These are phyloP conservation scores for Drosophila aldrichi DNA, from an alignment of 2,888 invertebrate genomes.

Conservation along the genomic window DNA sequence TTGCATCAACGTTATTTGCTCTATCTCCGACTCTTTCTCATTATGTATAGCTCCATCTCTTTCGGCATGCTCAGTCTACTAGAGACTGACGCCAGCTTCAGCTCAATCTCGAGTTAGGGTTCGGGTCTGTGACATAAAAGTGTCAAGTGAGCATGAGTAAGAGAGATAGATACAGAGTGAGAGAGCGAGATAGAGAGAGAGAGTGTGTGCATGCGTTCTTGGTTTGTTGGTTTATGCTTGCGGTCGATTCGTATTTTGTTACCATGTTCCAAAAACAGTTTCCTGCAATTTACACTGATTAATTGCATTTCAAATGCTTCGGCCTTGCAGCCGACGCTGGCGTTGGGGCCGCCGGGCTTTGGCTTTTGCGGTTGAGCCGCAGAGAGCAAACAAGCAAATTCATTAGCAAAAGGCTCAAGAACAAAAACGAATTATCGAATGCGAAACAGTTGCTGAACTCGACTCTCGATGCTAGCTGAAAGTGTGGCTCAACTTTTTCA, in stretches of 20 bases:
- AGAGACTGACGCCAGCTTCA: neutral
- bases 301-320: slow-evolving; percentile 75
- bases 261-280: slow-evolving; percentile 45
- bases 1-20: slow-evolving; percentile 73
- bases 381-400: slow-evolving; percentile 66
- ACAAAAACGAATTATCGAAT: slow-evolving; percentile 51
- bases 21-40: slow-evolving; percentile 11
- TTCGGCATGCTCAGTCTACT: neutral
- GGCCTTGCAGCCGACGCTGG: slow-evolving; percentile 27
- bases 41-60: neutral
- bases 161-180: neutral
- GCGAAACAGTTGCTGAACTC: slow-evolving; percentile 22
- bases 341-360: neutral
- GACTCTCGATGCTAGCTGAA: slow-evolving; percentile 22
- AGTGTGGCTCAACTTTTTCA: slow-evolving; percentile 70
- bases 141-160: slow-evolving; percentile 42
- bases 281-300: slow-evolving; percentile 66
- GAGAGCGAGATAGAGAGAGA: neutral
- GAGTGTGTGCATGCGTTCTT: slow-evolving; percentile 7
- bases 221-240: slow-evolving; percentile 36
- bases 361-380: slow-evolving; percentile 35
- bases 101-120: slow-evolving; percentile 2
- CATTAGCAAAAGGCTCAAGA: slow-evolving; percentile 62
- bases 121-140: slow-evolving; percentile 31
- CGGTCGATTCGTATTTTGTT: slow-evolving; percentile 45